Evolutionary conservation across 2,888 invertebrate genomes (phyloP).

Genomic region (Laspeyria flexula): DNA sequence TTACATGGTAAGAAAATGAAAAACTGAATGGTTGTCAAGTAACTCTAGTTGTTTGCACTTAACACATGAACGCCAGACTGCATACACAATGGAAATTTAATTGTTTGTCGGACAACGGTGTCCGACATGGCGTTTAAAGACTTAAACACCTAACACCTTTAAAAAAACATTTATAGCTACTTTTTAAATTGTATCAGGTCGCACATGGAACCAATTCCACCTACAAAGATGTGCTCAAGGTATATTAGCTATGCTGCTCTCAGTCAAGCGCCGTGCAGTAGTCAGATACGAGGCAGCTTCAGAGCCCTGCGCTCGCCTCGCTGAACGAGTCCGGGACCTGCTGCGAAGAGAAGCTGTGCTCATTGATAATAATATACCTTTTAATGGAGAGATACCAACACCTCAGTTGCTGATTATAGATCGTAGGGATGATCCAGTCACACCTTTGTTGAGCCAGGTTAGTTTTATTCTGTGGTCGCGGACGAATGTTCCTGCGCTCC

Average conservation of each 20-base stretch:
- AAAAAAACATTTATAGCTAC: too few species aligned
- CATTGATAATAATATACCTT: slow-evolving; percentile 93
- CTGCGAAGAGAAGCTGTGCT: slow-evolving; percentile 94
- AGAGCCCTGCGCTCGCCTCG: slow-evolving; percentile 93
- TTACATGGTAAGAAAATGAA: slow-evolving; percentile 81
- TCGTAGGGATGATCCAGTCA: slow-evolving; percentile 97
- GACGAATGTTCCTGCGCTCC: too few species aligned
- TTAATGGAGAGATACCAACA: slow-evolving; percentile 90
- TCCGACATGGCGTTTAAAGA: too few species aligned
- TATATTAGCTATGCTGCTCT: slow-evolving; percentile 93
- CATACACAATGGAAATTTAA: too few species aligned
- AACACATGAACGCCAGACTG: too few species aligned
- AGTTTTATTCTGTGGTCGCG: neutral
- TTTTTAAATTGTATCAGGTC: slow-evolving; percentile 66
- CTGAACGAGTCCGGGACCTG: slow-evolving; percentile 94
- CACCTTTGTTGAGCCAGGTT: slow-evolving; percentile 96
- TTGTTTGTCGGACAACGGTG: too few species aligned
- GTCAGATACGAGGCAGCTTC: slow-evolving; percentile 96
- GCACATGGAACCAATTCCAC: slow-evolving; percentile 91
- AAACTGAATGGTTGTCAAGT: neutral
- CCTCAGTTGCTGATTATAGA: slow-evolving; percentile 96
- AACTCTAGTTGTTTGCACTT: too few species aligned
- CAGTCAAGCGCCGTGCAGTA: slow-evolving; percentile 95
- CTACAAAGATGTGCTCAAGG: slow-evolving; percentile 94
- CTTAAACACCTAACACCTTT: too few species aligned